Evolutionary conservation across 2,797 vertebrate species (phyloP).

Genomic region (Arnoldichthys spilopterus): DNA sequence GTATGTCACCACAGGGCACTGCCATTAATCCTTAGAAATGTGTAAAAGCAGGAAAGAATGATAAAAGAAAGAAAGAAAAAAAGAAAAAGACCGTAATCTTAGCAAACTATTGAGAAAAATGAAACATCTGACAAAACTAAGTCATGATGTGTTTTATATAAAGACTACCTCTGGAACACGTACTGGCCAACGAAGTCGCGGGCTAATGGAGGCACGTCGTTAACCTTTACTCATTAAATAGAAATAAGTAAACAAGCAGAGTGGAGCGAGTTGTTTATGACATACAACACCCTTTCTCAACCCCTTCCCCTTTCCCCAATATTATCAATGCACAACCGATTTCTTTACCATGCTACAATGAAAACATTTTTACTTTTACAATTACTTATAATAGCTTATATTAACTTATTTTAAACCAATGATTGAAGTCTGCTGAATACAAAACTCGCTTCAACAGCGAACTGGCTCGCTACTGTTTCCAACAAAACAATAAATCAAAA

Average conservation of each 20-base stretch:
- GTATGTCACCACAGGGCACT: not conserved
- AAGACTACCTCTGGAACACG: not conserved
- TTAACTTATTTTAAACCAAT: not conserved
- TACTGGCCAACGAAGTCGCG: no score
- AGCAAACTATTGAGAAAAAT: not conserved
- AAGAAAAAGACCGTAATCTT: not conserved
- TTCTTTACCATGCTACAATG: not conserved
- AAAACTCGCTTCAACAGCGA: not conserved
- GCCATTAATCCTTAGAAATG: not conserved
- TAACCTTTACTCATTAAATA: slow-evolving; percentile 9
- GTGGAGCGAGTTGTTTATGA: not conserved
- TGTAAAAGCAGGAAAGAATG: slow-evolving; percentile 7
- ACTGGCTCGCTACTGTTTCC: not conserved
- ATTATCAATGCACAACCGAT: not conserved
- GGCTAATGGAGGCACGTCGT: not conserved
- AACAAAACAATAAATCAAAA: slow-evolving; percentile 19
- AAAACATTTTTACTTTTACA: no score
- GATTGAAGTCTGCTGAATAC: not conserved
- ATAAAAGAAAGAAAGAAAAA: not conserved
- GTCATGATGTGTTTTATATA: no score
- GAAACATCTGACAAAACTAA: not conserved
- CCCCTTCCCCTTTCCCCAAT: no score
- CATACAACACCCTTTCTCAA: not conserved
- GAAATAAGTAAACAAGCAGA: not conserved
- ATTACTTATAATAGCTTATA: not conserved